Evolutionary conservation across 53 echinoderm and acorn worm species (phyloP).

Genomic region (Holothuria leucospilota): DNA sequence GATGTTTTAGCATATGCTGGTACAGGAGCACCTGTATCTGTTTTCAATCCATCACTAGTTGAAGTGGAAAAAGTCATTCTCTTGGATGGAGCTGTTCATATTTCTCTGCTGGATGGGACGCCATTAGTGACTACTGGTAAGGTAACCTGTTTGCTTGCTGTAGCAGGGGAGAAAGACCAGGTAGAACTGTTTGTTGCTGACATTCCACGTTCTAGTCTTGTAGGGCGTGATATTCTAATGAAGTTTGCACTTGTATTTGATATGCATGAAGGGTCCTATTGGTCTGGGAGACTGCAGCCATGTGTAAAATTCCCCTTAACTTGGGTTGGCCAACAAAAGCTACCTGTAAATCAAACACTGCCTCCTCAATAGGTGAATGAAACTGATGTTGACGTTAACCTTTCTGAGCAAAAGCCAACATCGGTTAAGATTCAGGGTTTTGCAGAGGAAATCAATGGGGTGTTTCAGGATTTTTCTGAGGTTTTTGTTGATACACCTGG

Average conservation of each 20-base stretch:
- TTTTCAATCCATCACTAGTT: not conserved
- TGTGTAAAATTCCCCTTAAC: not conserved
- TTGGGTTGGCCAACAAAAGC: not conserved
- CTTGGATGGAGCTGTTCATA: not conserved
- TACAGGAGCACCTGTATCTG: not conserved
- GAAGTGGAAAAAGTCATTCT: not conserved
- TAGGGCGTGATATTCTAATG: not conserved
- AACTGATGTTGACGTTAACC: not conserved
- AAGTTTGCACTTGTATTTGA: not conserved
- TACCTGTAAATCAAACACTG: not conserved
- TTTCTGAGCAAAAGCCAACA: not conserved
- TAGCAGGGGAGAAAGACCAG: too few species aligned
- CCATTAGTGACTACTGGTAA: not conserved
- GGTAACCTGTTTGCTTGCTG: too few species aligned
- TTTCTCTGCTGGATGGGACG: not conserved
- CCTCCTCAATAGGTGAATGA: not conserved
- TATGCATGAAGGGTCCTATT: not conserved
- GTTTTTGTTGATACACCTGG: conserved; percentile 7
- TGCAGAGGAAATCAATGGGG: not conserved
- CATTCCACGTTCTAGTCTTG: too few species aligned
- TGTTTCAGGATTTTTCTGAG: not conserved
- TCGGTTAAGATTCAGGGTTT: not conserved
- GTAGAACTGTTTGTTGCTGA: too few species aligned
- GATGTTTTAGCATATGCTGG: not conserved
- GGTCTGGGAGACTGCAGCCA: not conserved